Conservation (phyloP, 2,888 invertebrate species). For the Rotaria macrura region DNA sequence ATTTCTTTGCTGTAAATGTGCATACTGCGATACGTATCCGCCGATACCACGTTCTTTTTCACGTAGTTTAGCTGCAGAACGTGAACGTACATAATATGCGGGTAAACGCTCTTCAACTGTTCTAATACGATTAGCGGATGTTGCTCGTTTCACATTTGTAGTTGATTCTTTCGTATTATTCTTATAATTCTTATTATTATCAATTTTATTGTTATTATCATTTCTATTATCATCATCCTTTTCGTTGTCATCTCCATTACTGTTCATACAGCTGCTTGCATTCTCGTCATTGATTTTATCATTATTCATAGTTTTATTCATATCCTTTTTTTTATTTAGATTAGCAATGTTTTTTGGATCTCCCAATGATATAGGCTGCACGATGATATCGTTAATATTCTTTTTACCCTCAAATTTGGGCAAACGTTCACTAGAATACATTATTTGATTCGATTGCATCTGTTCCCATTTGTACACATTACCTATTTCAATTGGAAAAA, state of each 20-base stretch:
- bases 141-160: background rate
- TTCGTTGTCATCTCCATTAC: too few relatives aligned
- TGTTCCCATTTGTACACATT: slow-evolving; percentile 48
- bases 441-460: slow-evolving; percentile 49
- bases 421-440: slow-evolving; percentile 39
- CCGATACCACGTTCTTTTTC: background rate
- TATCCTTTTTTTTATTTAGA: too few relatives aligned
- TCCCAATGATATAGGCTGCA: background rate
- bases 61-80: background rate
- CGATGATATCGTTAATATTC: background rate
- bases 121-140: background rate
- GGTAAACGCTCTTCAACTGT: background rate
- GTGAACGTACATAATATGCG: slow-evolving; percentile 7
- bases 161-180: background rate
- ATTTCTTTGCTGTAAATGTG: background rate
- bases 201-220: too few relatives aligned
- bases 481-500: slow-evolving; percentile 40
- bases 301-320: too few relatives aligned
- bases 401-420: slow-evolving; percentile 27
- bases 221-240: too few relatives aligned
- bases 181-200: background rate
- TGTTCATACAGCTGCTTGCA: too few relatives aligned
- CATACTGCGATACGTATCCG: background rate
- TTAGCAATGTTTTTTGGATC: background rate
- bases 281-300: too few relatives aligned